Base-by-base conservation (phyloP, 2,797 vertebrate genomes). In the Chloroceryle amazona region DNA sequence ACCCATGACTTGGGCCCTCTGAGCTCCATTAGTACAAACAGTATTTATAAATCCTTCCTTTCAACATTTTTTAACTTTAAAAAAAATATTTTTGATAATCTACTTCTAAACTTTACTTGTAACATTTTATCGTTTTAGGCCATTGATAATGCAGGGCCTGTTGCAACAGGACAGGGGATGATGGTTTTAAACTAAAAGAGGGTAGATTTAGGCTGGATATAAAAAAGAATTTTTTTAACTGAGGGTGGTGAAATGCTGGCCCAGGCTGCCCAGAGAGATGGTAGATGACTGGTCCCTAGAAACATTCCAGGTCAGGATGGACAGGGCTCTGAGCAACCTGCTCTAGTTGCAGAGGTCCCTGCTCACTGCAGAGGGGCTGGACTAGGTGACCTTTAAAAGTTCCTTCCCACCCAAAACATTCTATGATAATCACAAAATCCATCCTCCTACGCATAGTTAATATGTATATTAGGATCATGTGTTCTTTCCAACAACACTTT, bases 111-210 rank as follows among this genome's bases (percentile, higher is more conserved):
- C 18, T 83, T 47, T 4, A 13, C 8, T 47, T 46, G 15, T 37
- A 37, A 49, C 13, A 7, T 0, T 0, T 3, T 60, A 13, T 29
- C n/a, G 44, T 35, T 63, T 19, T 67, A 37, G 21, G 13, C 16
- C 29, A 21, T 1, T 26, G 31, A 18, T 22, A n/a, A 46, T n/a
- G 31, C 31, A n/a, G 13, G 62, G 19, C 28, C 62, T 63, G 41
- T 63, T 63, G 20, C 31, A n/a, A 44, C 41, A 65, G 20, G 31
- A 44, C 14, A 66, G 23, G 22, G 18, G 20, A 22, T n/a, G 15
- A 46, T 8, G 29, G 22, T 33, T 66, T 66, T 33, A 23, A 33
- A 65, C 6, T 22, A n/a, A 44, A 65, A 66, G 29, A 46, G 31
- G 15, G 42, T 23, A n/a, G 10, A 46, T 17, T 46, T 10, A 42